Evolutionary conservation across 1,140 invertebrate species (phyloP).

Genomic region (Calosoma granatense): DNA sequence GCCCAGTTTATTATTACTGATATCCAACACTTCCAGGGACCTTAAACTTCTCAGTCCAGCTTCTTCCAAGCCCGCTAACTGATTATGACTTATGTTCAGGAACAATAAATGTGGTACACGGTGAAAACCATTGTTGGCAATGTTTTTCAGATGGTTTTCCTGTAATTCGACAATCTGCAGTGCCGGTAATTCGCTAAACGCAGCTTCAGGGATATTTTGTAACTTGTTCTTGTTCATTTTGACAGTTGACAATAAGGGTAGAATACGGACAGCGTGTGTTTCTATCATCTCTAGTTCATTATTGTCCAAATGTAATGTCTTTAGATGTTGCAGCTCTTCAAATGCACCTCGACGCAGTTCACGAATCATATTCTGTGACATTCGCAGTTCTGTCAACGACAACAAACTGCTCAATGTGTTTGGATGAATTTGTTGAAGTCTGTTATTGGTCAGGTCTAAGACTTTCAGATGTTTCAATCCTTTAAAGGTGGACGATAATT

Average conservation of each 20-base stretch:
- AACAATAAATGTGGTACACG: slow-evolving; percentile 66
- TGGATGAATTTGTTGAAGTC: slow-evolving; percentile 56
- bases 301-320: slow-evolving; percentile 64
- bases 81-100: slow-evolving; percentile 72
- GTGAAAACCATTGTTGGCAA: slow-evolving; percentile 66
- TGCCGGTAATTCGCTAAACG: slow-evolving; percentile 65
- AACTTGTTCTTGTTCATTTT: slow-evolving; percentile 67
- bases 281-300: slow-evolving; percentile 73
- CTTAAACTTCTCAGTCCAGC: slow-evolving; percentile 58
- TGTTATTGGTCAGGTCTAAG: slow-evolving; percentile 71
- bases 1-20: slow-evolving; percentile 66
- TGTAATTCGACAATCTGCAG: slow-evolving; percentile 68
- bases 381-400: slow-evolving; percentile 52
- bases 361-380: slow-evolving; percentile 65
- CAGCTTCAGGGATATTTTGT: slow-evolving; percentile 55
- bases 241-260: slow-evolving; percentile 66
- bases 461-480: slow-evolving; percentile 53
- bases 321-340: slow-evolving; percentile 55
- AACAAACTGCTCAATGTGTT: slow-evolving; percentile 55
- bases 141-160: slow-evolving; percentile 56
- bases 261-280: slow-evolving; percentile 59
- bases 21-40: slow-evolving; percentile 70
- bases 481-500: slow-evolving; percentile 59
- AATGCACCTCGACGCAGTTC: slow-evolving; percentile 62
- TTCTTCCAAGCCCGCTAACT: slow-evolving; percentile 56